phyloP scores from a whole-genome alignment of 92 coral and sea anemone species.

The Parazoanthus darwini region DNA sequence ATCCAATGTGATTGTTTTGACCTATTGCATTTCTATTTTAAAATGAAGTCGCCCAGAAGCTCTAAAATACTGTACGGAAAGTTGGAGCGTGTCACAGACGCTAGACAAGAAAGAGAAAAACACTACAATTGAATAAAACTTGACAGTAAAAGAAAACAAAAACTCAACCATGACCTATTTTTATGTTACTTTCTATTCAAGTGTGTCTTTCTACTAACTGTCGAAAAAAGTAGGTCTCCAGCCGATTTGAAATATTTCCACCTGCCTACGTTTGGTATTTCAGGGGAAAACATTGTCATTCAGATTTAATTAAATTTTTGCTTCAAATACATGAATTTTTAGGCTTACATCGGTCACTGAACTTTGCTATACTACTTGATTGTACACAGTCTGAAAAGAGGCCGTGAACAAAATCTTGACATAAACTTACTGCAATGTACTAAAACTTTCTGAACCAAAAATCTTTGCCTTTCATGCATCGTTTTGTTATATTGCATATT shows the following conservation, averaged over 20 bases:
- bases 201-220: not conserved
- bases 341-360: not conserved
- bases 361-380: not conserved
- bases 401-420: not conserved
- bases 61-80: no score
- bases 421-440: not conserved
- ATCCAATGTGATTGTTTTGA: not conserved
- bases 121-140: not conserved
- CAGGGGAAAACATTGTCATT: not conserved
- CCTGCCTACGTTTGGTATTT: not conserved
- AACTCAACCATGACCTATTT: not conserved
- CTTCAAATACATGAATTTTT: not conserved
- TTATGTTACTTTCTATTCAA: not conserved
- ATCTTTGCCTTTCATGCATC: not conserved
- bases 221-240: not conserved
- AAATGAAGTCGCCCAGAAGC: no score
- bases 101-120: not conserved
- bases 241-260: not conserved
- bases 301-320: not conserved
- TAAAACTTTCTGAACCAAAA: not conserved
- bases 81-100: not conserved
- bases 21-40: no score
- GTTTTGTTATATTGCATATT: not conserved
- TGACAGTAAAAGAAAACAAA: conserved; percentile 1
- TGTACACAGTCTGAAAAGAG: not conserved